phyloP scores from a whole-genome alignment of 2,888 invertebrate genomes.

The Meteorus colon region DNA sequence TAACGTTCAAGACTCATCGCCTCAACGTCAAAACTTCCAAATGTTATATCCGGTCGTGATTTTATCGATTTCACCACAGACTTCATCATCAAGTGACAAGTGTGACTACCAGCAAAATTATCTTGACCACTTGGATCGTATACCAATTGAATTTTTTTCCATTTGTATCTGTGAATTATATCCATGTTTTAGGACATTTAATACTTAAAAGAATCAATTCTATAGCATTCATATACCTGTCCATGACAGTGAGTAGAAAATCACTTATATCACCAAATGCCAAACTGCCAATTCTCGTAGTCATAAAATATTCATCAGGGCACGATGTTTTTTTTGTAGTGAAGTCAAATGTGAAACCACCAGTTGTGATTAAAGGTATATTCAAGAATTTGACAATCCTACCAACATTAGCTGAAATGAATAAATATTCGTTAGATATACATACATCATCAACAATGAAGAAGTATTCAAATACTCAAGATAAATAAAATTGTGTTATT shows the following conservation, averaged over 20 bases:
- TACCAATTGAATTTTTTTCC: slow-evolving; percentile 83
- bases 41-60: slow-evolving; percentile 72
- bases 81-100: slow-evolving; percentile 85
- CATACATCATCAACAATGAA: neutral
- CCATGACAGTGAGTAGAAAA: slow-evolving; percentile 82
- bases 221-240: slow-evolving; percentile 75
- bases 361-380: slow-evolving; percentile 85
- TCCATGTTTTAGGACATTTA: neutral
- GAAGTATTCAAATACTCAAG: no score
- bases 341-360: slow-evolving; percentile 88
- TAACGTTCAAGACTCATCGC: slow-evolving; percentile 61
- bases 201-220: slow-evolving; percentile 15
- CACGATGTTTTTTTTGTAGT: slow-evolving; percentile 81
- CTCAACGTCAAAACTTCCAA: slow-evolving; percentile 79
- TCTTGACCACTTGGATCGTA: slow-evolving; percentile 84
- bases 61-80: slow-evolving; percentile 80
- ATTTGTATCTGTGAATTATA: slow-evolving; percentile 77
- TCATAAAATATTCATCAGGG: slow-evolving; percentile 85
- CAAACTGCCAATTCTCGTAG: slow-evolving; percentile 82
- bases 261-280: slow-evolving; percentile 84
- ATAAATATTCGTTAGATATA: neutral
- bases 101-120: slow-evolving; percentile 80
- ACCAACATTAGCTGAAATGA: slow-evolving; percentile 82
- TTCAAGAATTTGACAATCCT: slow-evolving; percentile 86
- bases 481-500: no score